Conservation (phyloP, 2,797 vertebrate species). For the Glyptemys insculpta region DNA sequence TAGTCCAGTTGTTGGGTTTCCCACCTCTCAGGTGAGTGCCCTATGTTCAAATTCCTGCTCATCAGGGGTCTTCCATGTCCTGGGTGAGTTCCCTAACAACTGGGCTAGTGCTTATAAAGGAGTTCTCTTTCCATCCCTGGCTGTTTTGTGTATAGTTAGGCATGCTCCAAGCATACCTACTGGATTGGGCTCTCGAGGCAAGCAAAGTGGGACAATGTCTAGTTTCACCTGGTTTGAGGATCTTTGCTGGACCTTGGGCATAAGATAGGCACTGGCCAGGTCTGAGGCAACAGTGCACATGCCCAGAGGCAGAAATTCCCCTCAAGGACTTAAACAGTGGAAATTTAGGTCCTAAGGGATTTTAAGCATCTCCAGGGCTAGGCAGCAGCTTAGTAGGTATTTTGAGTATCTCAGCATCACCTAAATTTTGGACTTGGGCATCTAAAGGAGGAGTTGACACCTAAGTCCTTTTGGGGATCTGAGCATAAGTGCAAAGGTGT, state of each 20-base stretch:
- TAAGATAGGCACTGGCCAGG: not conserved
- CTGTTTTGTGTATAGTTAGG: not conserved
- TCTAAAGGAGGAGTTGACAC: not conserved
- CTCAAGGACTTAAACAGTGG: not conserved
- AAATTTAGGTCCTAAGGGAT: not conserved
- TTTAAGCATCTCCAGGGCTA: not conserved
- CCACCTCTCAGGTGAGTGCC: not conserved
- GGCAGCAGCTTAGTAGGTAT: not conserved
- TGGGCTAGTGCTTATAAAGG: not conserved
- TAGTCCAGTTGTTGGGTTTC: not conserved
- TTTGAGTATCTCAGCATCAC: not conserved
- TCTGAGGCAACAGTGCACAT: not conserved
- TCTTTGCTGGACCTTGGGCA: not conserved
- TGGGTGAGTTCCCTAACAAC: not conserved
- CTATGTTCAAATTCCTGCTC: not conserved
- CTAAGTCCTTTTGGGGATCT: not conserved
- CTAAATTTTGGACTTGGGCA: not conserved
- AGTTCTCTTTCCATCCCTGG: not conserved
- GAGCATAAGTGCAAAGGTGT: not conserved
- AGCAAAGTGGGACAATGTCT: not conserved
- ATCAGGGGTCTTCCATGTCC: not conserved
- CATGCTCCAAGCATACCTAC: not conserved
- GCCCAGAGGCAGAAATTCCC: not conserved
- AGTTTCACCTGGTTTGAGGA: not conserved
- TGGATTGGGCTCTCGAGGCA: not conserved